Percentiles rank a stretch among this genome's conserved stretches.
Conservation (phyloP, 2,113 vertebrate genomes). For the Microcebus jonahi region DNA sequence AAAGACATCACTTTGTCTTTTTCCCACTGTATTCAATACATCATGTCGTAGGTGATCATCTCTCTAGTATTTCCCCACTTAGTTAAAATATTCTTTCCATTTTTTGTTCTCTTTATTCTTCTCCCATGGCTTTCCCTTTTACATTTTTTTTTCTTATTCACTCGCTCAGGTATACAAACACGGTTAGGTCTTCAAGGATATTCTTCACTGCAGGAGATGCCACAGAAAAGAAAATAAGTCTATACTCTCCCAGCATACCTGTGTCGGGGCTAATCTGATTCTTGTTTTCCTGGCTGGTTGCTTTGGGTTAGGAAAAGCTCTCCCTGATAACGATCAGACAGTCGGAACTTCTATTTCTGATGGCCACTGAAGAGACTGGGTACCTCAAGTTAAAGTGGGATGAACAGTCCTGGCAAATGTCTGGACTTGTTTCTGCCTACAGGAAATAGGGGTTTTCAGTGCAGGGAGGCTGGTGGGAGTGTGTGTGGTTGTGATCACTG, state of each 20-base stretch:
- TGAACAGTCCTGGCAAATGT: not conserved
- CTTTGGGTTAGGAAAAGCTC: not conserved
- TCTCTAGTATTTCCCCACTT: not conserved
- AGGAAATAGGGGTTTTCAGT: slow-evolving; percentile 46
- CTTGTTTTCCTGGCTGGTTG: not conserved
- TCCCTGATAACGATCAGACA: not conserved
- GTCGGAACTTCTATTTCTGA: not conserved
- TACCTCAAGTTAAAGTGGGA: not conserved
- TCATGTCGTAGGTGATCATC: no score
- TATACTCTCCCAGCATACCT: not conserved
- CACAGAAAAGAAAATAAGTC: not conserved
- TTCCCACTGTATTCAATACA: not conserved
- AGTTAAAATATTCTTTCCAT: not conserved
- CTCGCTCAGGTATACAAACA: not conserved
- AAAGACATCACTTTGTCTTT: not conserved
- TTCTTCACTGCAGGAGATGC: not conserved
- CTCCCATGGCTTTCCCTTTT: not conserved
- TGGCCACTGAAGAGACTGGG: not conserved
- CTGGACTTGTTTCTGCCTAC: slow-evolving; percentile 56
- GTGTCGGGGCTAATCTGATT: not conserved
- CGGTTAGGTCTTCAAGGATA: not conserved
- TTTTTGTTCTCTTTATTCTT: not conserved
- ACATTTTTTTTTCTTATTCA: not conserved
- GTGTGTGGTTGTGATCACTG: not conserved
- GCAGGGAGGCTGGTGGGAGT: not conserved